phyloP scores from a whole-genome alignment of 2,888 invertebrate genomes.

The Melanostoma scalare region DNA sequence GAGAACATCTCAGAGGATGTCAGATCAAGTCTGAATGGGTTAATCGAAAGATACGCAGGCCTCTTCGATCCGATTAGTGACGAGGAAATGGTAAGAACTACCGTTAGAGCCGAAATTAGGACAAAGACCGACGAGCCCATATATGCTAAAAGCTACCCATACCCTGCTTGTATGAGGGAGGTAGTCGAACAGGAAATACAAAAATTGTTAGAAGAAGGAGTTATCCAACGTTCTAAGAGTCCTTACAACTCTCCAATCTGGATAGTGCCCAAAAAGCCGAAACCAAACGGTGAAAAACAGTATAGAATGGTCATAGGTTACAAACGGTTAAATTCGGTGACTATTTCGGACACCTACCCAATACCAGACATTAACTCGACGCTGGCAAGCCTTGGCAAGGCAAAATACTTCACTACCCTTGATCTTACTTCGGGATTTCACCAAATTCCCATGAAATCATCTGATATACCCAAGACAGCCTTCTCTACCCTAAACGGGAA shows the following conservation, averaged over 20 bases:
- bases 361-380: slow-evolving; percentile 29
- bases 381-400: slow-evolving; percentile 37
- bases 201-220: no score
- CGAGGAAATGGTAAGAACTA: no score
- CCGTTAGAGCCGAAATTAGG: slow-evolving; percentile 10
- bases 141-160: no score
- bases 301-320: slow-evolving; percentile 39
- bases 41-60: slow-evolving; percentile 10
- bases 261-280: slow-evolving; percentile 28
- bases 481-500: slow-evolving; percentile 47
- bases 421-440: slow-evolving; percentile 56
- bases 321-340: slow-evolving; percentile 19
- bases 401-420: slow-evolving; percentile 42
- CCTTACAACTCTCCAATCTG: slow-evolving; percentile 5
- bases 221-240: no score
- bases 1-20: no score
- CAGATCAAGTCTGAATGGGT: no score
- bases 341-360: slow-evolving; percentile 29
- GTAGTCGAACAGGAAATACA: no score
- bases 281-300: slow-evolving; percentile 13
- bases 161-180: no score
- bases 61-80: no score
- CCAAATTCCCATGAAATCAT: slow-evolving; percentile 44
- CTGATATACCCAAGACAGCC: slow-evolving; percentile 56
- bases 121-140: slow-evolving; percentile 24